Conservation (phyloP, 2,888 invertebrate species). For the Baccha elongata region DNA sequence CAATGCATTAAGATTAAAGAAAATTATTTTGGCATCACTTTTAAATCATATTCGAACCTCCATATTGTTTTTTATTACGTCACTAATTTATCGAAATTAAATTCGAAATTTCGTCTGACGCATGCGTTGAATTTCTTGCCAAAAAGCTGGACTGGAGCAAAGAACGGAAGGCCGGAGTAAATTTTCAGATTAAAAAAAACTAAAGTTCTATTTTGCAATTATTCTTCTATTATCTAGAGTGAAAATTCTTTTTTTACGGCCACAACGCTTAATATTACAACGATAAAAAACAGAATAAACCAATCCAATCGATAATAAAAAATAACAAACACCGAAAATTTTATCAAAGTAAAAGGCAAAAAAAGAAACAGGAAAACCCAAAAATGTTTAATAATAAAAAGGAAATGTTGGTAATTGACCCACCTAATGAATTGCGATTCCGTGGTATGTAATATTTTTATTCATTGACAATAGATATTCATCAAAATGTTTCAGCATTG, state of each 20-base stretch:
- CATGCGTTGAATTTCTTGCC: constrained; percentile 73
- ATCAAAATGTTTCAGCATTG: constrained; percentile 30
- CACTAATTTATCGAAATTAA: constrained; percentile 64
- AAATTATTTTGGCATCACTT: constrained; percentile 62
- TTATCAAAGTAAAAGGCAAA: constrained; percentile 59
- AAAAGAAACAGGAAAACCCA: constrained; percentile 40
- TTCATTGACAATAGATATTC: constrained; percentile 32
- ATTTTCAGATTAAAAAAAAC: constrained; percentile 67
- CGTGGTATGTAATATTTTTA: constrained; percentile 87
- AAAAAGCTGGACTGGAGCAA: constrained; percentile 72
- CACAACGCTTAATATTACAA: constrained; percentile 32
- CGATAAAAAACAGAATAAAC: constrained; percentile 34
- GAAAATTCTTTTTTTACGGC: constrained; percentile 35
- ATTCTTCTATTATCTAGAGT: constrained; percentile 40
- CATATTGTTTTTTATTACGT: constrained; percentile 70
- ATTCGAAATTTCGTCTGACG: constrained; percentile 67
- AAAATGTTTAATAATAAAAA: constrained; percentile 84
- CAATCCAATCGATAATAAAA: constrained; percentile 69
- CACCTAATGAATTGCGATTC: constrained; percentile 94
- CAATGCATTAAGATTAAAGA: no score
- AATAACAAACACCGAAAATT: constrained; percentile 61
- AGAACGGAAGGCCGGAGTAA: constrained; percentile 72
- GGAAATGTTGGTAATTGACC: constrained; percentile 92
- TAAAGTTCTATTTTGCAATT: constrained; percentile 68
- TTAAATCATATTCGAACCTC: constrained; percentile 54